Evolutionary conservation across 2,888 invertebrate genomes (phyloP), one percentile per base, ranked within the genome.

Genomic region (Hypomecis atomaria): DNA sequence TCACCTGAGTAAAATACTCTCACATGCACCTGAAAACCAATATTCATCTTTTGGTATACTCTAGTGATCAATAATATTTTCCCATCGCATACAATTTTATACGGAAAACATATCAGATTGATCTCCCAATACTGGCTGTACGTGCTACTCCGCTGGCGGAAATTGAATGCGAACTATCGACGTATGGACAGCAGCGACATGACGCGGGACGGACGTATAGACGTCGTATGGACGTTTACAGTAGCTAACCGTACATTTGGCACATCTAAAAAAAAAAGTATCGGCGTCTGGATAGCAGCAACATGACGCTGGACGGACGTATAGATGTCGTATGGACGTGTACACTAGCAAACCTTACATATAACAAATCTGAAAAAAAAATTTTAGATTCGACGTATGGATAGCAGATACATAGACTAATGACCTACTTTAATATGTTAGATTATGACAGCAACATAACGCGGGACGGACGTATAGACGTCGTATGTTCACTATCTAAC

Each of bases 91-190:
- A 67, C 60, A 67, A 63, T 62, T 62, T 57, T 42, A 49, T 50
- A 38, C 49, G 54, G 47, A 42, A 66, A 62, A 67, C 62, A 70
- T 75, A 76, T 75, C 73, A 71, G 78, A 78, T 71, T 63, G 76
- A 81, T 78, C 77, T 75, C 65, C 74, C 73, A 84, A 79, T 78
- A 78, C 73, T 74, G 75, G 77, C 75, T 74, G 72, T 75, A 76
- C 77, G 74, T 76, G 80, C 78, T 74, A 78, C 75, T 78, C 67
- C 70, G 65, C 73, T 71, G 72, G 74, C 87, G 89, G 87, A 88
- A 89, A 89, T 89, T 88, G 87, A 87, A 88, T 85, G 77, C 80
- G 86, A 83, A 85, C 84, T 84, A 80, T 82, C 82, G 74, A 70
- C 59, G 70, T 77, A 76, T 76, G 78, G 79, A 81, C 79, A 78